phyloP scores from a whole-genome alignment of 2,888 invertebrate species.

The Heliconius aoede region DNA sequence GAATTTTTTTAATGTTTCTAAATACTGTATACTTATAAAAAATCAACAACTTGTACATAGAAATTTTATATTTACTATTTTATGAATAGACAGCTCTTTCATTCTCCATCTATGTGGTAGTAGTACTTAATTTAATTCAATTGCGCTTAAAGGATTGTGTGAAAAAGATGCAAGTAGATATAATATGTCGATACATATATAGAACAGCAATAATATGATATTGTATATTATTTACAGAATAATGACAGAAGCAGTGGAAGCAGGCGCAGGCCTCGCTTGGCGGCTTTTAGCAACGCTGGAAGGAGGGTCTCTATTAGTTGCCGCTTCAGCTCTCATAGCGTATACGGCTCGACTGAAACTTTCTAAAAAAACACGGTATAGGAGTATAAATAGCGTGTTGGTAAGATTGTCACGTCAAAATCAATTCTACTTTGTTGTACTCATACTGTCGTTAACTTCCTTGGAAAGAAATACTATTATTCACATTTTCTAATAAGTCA shows the following conservation, averaged over 20 bases:
- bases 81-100: no score
- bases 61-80: no score
- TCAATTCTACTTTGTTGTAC: background rate
- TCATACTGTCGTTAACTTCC: background rate
- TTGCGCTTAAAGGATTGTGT: no score
- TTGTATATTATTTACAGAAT: slow-evolving; percentile 47
- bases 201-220: background rate
- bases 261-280: slow-evolving; percentile 71
- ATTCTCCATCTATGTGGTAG: no score
- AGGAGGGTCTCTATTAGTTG: slow-evolving; percentile 69
- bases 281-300: slow-evolving; percentile 74
- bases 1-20: no score
- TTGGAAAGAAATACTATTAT: background rate
- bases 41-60: no score
- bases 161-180: no score
- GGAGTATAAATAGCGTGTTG: slow-evolving; percentile 60
- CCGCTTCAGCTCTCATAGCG: slow-evolving; percentile 67
- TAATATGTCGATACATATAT: no score
- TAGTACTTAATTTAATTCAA: no score
- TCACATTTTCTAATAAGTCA: no score
- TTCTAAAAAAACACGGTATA: slow-evolving; percentile 45
- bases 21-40: no score
- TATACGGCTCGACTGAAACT: slow-evolving; percentile 63
- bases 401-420: slow-evolving; percentile 53
- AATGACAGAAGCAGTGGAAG: slow-evolving; percentile 69